Evolutionary conservation across 2,888 invertebrate species (phyloP).

Genomic region (Cataglyphis altisquamis): DNA sequence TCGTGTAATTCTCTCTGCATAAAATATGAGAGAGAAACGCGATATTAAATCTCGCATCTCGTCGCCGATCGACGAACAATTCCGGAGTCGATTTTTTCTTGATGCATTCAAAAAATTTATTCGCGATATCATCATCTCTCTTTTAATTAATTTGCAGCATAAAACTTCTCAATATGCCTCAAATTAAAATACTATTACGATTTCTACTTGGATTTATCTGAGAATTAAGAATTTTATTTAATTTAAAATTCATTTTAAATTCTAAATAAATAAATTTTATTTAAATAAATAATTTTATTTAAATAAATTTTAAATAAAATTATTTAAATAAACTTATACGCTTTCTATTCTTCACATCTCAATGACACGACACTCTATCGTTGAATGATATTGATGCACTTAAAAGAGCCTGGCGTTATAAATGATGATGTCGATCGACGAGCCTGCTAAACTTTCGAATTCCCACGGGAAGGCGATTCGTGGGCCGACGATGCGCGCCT

Average conservation of each 20-base stretch:
- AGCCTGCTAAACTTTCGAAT: slow-evolving; percentile 42
- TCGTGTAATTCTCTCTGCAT: not conserved
- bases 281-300: too few relatives aligned
- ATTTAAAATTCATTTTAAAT: too few relatives aligned
- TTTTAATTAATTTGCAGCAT: not conserved
- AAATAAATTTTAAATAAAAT: too few relatives aligned
- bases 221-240: not conserved
- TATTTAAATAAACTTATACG: not conserved
- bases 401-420: not conserved
- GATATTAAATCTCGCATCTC: slow-evolving; percentile 22
- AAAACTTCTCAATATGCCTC: not conserved
- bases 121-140: not conserved
- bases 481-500: slow-evolving; percentile 38
- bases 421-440: slow-evolving; percentile 3
- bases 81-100: not conserved
- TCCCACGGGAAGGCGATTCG: slow-evolving; percentile 16
- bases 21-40: not conserved
- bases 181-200: not conserved
- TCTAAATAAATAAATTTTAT: too few relatives aligned
- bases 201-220: not conserved
- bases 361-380: not conserved
- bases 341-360: not conserved
- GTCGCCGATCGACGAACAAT: not conserved
- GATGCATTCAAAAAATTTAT: not conserved
- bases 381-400: not conserved